Base-by-base conservation (phyloP, 2,797 vertebrate species). In the Eremophila alpestris region DNA sequence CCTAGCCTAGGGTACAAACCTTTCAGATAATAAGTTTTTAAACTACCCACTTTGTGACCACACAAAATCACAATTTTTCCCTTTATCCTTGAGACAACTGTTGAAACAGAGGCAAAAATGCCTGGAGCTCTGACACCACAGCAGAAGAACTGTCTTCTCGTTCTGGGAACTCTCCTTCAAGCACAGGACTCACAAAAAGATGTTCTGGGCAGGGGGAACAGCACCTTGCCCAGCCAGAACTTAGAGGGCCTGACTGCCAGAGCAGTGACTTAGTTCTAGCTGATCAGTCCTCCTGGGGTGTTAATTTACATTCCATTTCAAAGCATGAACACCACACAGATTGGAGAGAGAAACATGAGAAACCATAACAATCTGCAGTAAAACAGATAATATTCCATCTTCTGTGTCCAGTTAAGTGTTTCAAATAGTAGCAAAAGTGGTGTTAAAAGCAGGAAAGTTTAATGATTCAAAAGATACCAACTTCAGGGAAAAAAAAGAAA, bases 101-200 rank as follows among this genome's bases (percentile, higher is more conserved):
- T 11, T 45, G 38, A 51, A 76, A 65, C 22, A 49, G 7, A 67
- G 36, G 48, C 10, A 73, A 34, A 84, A 71, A 38, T 1, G 16
- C 32, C 38, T 1, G 2, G 16, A 41, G 36, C 32, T 43, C 29
- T 5, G 0, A 73, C 30, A 38, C 16, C 20, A 60, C 21, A 32
- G 43, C 6, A 40, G 11, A 32, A 74, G 9, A 0, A 1, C 4
- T 30, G 9, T 5, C 38, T 26, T 48, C 52, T 7, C 3, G 1
- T n/a, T 36, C 68, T 30, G 19, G 10, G 26, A 85, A 24, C 26
- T 43, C 27, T 24, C 54, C 69, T 63, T 70, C 45, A 60, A 68
- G 38, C 24, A 21, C 13, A 26, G 41, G 10, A 46, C 52, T 80
- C 56, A 3, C 2, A 4, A 51, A 80, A 51, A 7, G 5, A 43